These are phyloP conservation scores for Syngnathoides biaculeatus DNA, from an alignment of 2,113 vertebrate genomes.

Conservation along the genomic window DNA sequence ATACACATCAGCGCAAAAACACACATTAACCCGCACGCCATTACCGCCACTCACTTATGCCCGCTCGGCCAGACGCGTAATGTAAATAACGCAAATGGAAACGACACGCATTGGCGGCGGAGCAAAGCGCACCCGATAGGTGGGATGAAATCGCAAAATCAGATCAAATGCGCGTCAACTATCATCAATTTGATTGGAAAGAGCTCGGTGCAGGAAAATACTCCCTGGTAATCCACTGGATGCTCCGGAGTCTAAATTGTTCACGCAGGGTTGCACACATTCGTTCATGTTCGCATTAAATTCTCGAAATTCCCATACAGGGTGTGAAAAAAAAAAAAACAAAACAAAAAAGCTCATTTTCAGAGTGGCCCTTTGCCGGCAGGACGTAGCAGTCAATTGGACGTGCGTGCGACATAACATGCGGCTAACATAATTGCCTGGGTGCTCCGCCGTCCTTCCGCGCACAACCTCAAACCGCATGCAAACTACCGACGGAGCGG, in stretches of 20 bases:
- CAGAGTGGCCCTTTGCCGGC: constrained; percentile 8
- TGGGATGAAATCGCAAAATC: background rate
- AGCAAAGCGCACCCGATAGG: constrained; percentile 9
- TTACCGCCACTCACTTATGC: constrained; percentile 31
- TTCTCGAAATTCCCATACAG: constrained; percentile 19
- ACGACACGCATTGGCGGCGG: background rate
- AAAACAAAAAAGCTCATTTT: constrained; percentile 45
- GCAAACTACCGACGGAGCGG: background rate
- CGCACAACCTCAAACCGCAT: background rate
- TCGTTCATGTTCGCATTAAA: constrained; percentile 17
- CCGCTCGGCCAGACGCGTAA: constrained; percentile 15
- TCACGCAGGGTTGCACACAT: constrained; percentile 39
- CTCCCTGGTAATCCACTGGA: constrained; percentile 35
- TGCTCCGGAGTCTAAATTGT: constrained; percentile 31
- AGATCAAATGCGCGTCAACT: background rate
- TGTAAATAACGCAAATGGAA: constrained; percentile 15
- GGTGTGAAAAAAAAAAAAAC: constrained; percentile 36
- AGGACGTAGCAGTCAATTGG: constrained; percentile 16
- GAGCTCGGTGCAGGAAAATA: constrained; percentile 20
- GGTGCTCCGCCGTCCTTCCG: background rate
- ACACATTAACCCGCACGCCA: constrained; percentile 9
- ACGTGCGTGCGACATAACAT: constrained; percentile 14
- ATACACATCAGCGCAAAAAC: constrained; percentile 21
- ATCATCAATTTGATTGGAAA: constrained; percentile 18
- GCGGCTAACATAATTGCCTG: constrained; percentile 3